Base-by-base conservation (phyloP, 2,888 invertebrate species). In the Agapostemon virescens region DNA sequence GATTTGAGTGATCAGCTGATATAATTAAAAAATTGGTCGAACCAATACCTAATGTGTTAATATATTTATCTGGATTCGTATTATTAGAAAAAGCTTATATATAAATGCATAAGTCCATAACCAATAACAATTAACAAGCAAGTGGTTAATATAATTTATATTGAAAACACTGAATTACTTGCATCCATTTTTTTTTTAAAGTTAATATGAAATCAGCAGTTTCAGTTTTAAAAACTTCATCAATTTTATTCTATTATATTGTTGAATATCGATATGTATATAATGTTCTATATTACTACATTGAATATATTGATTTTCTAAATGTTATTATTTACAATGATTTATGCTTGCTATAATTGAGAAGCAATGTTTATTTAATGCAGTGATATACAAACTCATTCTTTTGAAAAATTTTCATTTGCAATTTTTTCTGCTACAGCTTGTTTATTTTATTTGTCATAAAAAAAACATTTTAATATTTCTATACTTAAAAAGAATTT, bases 1-100 rank as follows among this genome's bases (percentile, higher is more conserved):
- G 85, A 84, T 77, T 81, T 85, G 79, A 61, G 79, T 80, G 80
- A 82, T 77, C 55, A 86, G 72, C 74, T 80, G 76, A 75, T 81
- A 78, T 67, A 58, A 70, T 61, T 69, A 42, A 69, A 68, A 77
- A 55, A 80, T 77, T 49, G 63, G 26, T 69, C 36, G 13, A 63
- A 58, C 45, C 69, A 66, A 67, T 77, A 36, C 64, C 58, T 68
- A 61, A 84, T 68, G 74, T 45, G 55, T 71, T 63, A 82, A 72
- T 70, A 61, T 45, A 49, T 69, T 79, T 55, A 30, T 38, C 42
- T 52, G 67, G 52, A 77, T 71, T 33, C 36, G n/a, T 23, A 81
- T 9, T 9, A 58, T 15, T 64, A 52, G 42, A 75, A 61, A 61
- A 2, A n/a, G 49, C 49, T 49, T 61, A 30, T 30, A 20, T 26